These are phyloP conservation scores for Octonoba sinensis DNA, from an alignment of 2,888 invertebrate genomes.

Conservation along the genomic window DNA sequence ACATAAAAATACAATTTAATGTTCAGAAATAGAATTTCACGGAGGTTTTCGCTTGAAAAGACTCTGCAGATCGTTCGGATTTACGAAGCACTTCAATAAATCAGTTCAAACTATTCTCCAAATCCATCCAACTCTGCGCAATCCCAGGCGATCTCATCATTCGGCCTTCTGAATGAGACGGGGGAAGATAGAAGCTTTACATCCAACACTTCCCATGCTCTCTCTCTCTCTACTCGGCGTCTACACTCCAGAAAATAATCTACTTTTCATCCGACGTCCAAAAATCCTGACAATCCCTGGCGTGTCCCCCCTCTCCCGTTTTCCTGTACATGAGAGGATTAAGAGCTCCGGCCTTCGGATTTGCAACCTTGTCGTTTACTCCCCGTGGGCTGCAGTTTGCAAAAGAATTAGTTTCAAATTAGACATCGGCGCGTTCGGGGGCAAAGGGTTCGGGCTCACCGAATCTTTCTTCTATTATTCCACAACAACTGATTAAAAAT, in stretches of 20 bases:
- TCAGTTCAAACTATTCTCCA: constrained; percentile 6
- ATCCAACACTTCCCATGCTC: constrained; percentile 5
- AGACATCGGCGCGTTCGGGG: not conserved
- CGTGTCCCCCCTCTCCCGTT: not conserved
- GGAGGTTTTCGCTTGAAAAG: not conserved
- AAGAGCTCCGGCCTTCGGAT: not conserved
- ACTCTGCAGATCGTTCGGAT: constrained; percentile 2
- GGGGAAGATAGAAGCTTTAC: not conserved
- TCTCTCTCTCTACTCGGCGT: not conserved
- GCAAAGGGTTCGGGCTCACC: not conserved
- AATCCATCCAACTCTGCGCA: not conserved
- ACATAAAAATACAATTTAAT: constrained; percentile 1
- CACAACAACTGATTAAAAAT: too few relatives aligned
- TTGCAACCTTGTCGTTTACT: not conserved
- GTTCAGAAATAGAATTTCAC: constrained; percentile 1
- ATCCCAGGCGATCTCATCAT: constrained; percentile 3
- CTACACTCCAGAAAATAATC: constrained; percentile 3
- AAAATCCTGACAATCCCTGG: constrained; percentile 2
- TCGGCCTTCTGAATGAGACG: not conserved
- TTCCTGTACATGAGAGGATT: constrained; percentile 7
- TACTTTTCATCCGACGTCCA: constrained; percentile 8
- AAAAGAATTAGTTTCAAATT: constrained; percentile 9
- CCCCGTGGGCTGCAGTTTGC: constrained; percentile 6
- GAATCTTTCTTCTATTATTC: too few relatives aligned
- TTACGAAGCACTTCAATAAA: constrained; percentile 2